These are phyloP conservation scores for Habropoda laboriosa DNA, from an alignment of 1,140 invertebrate genomes.

Conservation along the genomic window DNA sequence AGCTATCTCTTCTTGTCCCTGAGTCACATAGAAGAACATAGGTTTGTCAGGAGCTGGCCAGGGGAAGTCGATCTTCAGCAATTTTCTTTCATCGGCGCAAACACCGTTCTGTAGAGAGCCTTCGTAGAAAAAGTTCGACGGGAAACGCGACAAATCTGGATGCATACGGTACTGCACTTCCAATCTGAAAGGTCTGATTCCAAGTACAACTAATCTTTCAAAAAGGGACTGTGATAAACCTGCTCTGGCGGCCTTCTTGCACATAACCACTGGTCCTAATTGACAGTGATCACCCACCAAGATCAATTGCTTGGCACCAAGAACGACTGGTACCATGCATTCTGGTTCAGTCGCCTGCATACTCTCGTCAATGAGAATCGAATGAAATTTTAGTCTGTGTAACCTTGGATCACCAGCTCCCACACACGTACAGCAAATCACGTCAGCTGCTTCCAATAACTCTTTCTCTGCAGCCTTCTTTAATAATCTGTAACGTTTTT, in stretches of 20 bases:
- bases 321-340: constrained; percentile 98
- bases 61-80: constrained; percentile 97
- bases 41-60: constrained; percentile 98
- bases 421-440: constrained; percentile 99
- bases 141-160: constrained; percentile 97
- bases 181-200: constrained; percentile 96
- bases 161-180: constrained; percentile 99
- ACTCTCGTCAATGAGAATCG: constrained; percentile 99
- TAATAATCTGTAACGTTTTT: constrained; percentile 95
- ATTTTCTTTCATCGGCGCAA: constrained; percentile 95
- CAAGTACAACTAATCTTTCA: constrained; percentile 97
- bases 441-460: constrained; percentile 97
- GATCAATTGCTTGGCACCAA: constrained; percentile 97
- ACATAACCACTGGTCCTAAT: constrained; percentile 99
- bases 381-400: constrained; percentile 95
- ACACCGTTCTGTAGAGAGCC: constrained; percentile 99
- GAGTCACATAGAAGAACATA: constrained; percentile 99
- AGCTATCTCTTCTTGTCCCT: constrained; percentile 99
- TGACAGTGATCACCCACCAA: constrained; percentile 99
- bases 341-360: constrained; percentile 98
- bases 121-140: constrained; percentile 99
- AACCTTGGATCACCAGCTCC: constrained; percentile 98
- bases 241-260: constrained; percentile 98
- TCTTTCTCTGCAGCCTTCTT: constrained; percentile 97
- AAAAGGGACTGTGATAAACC: constrained; percentile 99